These are phyloP conservation scores for Magallana gigas DNA, from an alignment of 1,140 invertebrate genomes.

Conservation along the genomic window DNA sequence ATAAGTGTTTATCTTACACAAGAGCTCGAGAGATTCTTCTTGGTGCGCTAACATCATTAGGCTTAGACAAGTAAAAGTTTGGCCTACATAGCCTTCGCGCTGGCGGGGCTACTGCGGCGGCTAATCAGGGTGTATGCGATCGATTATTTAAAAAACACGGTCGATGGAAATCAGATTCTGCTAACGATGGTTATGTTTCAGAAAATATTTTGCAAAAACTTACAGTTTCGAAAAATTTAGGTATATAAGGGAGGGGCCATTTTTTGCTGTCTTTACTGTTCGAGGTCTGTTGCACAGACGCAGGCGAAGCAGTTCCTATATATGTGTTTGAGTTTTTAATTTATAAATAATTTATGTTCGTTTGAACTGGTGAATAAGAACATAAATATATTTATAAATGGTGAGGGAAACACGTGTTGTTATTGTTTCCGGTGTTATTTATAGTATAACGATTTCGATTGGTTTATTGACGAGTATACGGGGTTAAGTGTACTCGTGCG, in stretches of 20 bases:
- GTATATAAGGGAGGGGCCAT: background rate
- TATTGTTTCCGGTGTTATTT: background rate
- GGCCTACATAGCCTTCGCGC: conserved; percentile 7
- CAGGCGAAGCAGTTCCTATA: background rate
- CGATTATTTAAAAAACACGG: conserved; percentile 27
- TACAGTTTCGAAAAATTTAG: conserved; percentile 9
- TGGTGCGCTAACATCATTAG: background rate
- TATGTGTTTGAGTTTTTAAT: background rate
- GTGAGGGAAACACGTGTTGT: background rate
- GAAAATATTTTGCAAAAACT: background rate
- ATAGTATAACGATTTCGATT: too few relatives aligned
- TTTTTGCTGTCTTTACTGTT: background rate
- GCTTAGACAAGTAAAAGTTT: background rate
- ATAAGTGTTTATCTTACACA: conserved; percentile 1
- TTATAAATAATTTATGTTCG: background rate
- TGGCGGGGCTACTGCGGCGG: background rate
- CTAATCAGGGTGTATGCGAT: conserved; percentile 38
- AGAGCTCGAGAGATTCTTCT: background rate
- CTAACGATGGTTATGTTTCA: conserved; percentile 30
- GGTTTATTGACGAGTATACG: too few relatives aligned
- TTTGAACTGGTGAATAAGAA: background rate
- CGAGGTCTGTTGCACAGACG: background rate
- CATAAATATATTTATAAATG: background rate
- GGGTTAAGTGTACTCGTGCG: too few relatives aligned
- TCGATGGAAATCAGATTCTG: background rate